Evolutionary conservation across 1,140 invertebrate genomes (phyloP).

Genomic region (Heterodera schachtii): DNA sequence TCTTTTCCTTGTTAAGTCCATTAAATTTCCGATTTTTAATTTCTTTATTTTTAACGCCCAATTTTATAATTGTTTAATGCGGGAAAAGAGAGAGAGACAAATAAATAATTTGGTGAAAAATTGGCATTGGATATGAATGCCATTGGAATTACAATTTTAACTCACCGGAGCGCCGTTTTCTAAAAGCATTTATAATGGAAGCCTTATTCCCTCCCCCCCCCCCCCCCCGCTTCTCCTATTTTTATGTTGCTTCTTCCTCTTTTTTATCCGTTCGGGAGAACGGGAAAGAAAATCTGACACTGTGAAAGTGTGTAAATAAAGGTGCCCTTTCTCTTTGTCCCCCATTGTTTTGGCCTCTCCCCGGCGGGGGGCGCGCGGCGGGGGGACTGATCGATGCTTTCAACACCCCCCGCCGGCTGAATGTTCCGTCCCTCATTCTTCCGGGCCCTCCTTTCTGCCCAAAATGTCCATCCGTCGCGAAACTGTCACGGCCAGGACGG

Average conservation of each 20-base stretch:
- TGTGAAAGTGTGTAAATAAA: neutral
- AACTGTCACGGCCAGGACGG: neutral
- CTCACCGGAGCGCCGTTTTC: no score
- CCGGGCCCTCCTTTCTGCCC: neutral
- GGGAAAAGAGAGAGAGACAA: no score
- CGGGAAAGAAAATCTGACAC: neutral
- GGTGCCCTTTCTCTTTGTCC: neutral
- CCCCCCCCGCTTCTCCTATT: neutral
- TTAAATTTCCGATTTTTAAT: neutral
- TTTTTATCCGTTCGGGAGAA: neutral
- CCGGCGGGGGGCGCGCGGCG: neutral
- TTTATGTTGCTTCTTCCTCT: neutral
- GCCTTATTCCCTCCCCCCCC: neutral
- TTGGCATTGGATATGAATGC: no score
- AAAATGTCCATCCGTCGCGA: constrained; percentile 28
- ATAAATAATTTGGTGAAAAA: no score
- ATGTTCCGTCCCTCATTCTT: neutral
- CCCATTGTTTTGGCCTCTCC: neutral
- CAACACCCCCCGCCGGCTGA: constrained; percentile 1
- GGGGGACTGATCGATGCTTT: neutral
- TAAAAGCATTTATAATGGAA: no score
- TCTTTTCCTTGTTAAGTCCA: neutral
- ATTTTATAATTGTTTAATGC: no score
- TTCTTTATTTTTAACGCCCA: neutral
- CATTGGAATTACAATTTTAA: no score